These are phyloP conservation scores for Coelopa frigida DNA, from an alignment of 1,140 invertebrate species.

Conservation along the genomic window DNA sequence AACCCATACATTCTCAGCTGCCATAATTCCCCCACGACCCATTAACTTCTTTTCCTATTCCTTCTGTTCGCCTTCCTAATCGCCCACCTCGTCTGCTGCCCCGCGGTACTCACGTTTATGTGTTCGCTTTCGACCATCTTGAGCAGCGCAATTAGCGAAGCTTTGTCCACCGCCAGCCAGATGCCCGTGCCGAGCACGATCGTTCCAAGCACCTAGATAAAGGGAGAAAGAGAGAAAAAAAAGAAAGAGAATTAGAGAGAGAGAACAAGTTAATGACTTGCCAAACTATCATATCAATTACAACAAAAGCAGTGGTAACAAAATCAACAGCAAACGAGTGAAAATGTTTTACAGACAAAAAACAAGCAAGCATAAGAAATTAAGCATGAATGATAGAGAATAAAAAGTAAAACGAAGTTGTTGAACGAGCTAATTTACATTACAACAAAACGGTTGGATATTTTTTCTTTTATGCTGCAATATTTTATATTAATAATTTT, in stretches of 20 bases:
- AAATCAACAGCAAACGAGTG: no score
- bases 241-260: constrained; percentile 6
- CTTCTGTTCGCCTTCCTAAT: constrained; percentile 2
- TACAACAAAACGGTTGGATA: no score
- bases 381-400: neutral
- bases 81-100: constrained; percentile 20
- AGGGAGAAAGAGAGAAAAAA: constrained; percentile 17
- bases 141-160: constrained; percentile 57
- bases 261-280: no score
- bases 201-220: constrained; percentile 62
- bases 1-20: no score
- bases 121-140: constrained; percentile 52
- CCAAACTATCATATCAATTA: no score
- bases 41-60: constrained; percentile 12
- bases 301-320: no score
- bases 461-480: no score
- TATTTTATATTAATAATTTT: no score
- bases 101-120: constrained; percentile 51
- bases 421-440: no score
- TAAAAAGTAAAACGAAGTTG: neutral
- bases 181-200: constrained; percentile 66
- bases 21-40: no score
- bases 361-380: neutral
- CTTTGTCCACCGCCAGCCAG: constrained; percentile 66
- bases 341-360: neutral